Base-by-base conservation (phyloP, 2,888 invertebrate species). In the Conchocele bisecta region DNA sequence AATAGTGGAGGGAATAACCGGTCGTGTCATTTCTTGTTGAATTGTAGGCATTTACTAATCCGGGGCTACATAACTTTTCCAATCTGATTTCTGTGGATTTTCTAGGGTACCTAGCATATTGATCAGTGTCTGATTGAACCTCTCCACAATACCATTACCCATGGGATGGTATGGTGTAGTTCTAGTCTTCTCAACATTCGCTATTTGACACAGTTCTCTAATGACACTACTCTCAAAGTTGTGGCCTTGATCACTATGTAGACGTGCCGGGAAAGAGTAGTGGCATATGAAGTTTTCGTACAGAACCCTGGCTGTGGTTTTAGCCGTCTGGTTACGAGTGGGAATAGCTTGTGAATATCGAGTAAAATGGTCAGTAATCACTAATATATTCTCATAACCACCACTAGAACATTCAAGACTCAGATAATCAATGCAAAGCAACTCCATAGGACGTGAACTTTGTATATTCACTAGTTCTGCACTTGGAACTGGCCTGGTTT, bases 291-390 rank as follows among this genome's bases (percentile, higher is more conserved):
- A n/a, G n/a, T n/a, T n/a, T n/a, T n/a, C n/a, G 15, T n/a, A 44
- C 17, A 44, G 17, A 7, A 7, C 9, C 22, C n/a, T 44, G 4
- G 66, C 63, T 22, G 67, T 63, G 17, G 70, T 70, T 11, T 48
- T 56, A 6, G 75, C 66, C n/a, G 48, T 31, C 26, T 71, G 63
- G n/a, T 75, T 70, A 11, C 42, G 61, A n/a, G n/a, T 70, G 7
- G 63, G 66, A 42, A 66, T 31, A n/a, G 60, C 64, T 22, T 44
- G 37, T 11, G 64, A 53, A 39, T 64, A 70, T 44, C 56, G 46
- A 11, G 59, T 46, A 22, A 56, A 67, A 50, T 61, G 66, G 50
- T 61, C 48, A 15, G 63, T 67, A 2, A 67, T 44, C 7, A 54
- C 57, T n/a, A 44, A 60, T 13, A 66, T 51, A 39, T 46, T 15